Base-by-base conservation (phyloP, 1,140 invertebrate species). In the Leguminivora glycinivorella region DNA sequence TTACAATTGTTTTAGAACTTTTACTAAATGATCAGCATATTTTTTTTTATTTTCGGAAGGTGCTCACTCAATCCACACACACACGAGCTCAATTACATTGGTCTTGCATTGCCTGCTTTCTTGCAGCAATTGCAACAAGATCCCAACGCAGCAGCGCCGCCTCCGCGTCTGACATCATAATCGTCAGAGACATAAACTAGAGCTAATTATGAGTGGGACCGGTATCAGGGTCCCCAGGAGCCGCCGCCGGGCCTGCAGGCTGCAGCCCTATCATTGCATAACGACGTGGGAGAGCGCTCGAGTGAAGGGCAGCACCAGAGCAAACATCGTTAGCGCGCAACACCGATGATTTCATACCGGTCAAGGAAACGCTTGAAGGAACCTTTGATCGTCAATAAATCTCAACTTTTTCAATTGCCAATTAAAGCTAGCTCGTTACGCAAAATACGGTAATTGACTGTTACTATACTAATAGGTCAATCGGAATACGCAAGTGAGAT, bases 331-430 rank as follows among this genome's bases (percentile, higher is more conserved):
- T 79, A 80, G 75, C 70, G 71, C 58, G 58, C 58, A 34, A 52
- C 56, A 70, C 43, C 70, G 81, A 81, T 87, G 82, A 82, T 83
- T 83, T 87, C 83, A 87, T 84, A 79, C 75, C 73, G 83, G 83
- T 84, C 83, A 87, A 84, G 85, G 85, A 82, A 85, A 85, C 74
- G 47, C 25, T 68, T 66, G 58, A 75, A 78, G 70, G 71, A 79
- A 84, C 82, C 70, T 56, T 52, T 69, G 17, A 69, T 69, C 9
- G 25, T 31, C 68, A 69, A 52, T 69, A 69, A 31, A 69, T 68
- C 67, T 68, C 22, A 47, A 63, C n/a, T 63, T 63, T 63, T 63
- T 63, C 26, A 63, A 63, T 29, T 26, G 58, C 26, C 58, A 29
- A 63, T 63, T 63, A 63, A 34, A 34, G 58, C 58, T n/a, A 29